Evolutionary conservation across 2,888 invertebrate genomes (phyloP), one percentile per base, ranked within the genome.

Genomic region (Proisotoma minuta): DNA sequence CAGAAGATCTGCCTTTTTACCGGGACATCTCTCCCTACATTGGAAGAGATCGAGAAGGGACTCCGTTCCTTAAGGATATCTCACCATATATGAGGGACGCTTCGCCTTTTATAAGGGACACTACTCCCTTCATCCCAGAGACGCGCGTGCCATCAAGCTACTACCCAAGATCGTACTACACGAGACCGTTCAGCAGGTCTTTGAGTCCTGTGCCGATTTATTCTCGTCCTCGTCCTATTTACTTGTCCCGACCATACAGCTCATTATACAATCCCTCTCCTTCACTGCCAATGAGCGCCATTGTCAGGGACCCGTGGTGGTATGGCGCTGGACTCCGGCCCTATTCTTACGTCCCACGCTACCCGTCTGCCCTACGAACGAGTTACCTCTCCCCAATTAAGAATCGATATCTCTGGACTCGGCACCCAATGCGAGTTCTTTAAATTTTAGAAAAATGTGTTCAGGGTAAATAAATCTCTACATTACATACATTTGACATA

Each of bases 271-370:
- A 89, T 80, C 91, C 91, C 71, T 87, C 86, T 76, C 86, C 88
- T 59, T 83, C 82, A 76, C 82, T 88, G 76, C 91, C 91, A 63
- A 82, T 88, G 78, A 88, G 88, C 75, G 84, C 88, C 74, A 86
- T 90, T 79, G 86, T 87, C 74, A 85, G 89, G 78, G 91, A 91
- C 82, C 91, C 91, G 76, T 91, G 90, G 87, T 91, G 91, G 91
- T 87, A 87, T 84, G 85, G 68, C 51, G 60, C 63, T 27, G 72
- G 72, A 22, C 65, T 72, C 15, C 56, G 65, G 43, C 91, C 91
- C 73, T 82, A 86, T 79, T 81, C 81, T 68, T 84, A 86, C 69
- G 79, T 81, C 70, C 68, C 70, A 15, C 63, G 69, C 34, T 65
- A 68, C 50, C 73, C 73, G 22, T 73, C 73, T 24, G 70, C 73